Base-by-base conservation (phyloP, 2,797 vertebrate genomes). In the Arctocebus calabarensis region DNA sequence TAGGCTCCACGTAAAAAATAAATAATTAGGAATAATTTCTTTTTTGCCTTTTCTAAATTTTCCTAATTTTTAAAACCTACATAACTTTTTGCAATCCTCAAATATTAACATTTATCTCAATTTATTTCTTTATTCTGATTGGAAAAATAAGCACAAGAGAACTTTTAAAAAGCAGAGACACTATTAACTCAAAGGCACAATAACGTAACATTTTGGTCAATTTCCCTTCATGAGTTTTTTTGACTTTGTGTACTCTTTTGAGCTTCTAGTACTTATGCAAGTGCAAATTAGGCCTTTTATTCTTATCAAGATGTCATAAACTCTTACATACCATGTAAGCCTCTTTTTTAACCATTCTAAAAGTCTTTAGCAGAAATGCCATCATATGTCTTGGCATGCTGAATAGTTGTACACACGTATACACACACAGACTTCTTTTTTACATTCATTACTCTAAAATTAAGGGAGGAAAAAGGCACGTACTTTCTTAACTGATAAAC, bases 111-210 rank as follows among this genome's bases (percentile, higher is more conserved):
- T 91, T 83, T 64, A 59, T 20, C 77, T 88, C 25, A 27, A 74
- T 85, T 77, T 90, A 22, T 83, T 90, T 90, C 9, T 81, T 70
- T 88, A 75, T 64, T 68, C 32, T 94, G 19, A 95, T 85, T 94
- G 95, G 43, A 75, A 94, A 88, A 89, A 55, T 68, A 77, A 78
- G 32, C 29, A n/a, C 8, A 85, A 83, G 34, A 75, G 59, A 45
- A 37, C 6, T 61, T 66, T 82, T 78, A 25, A 43, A 79, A 73
- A 82, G 19, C 14, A 66, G 55, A 78, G 48, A 85, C 19, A 48
- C 29, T 82, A 89, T 37, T 59, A 91, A 71, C 8, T 13, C 25
- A 59, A 90, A 91, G 55, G 62, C 90, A 66, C 11, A 78, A 62
- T 52, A 88, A 34, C 32, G 14, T 95, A 96, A 86, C 16, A 57